Conservation (phyloP, 1,140 invertebrate species). For the Papilio polytes region DNA sequence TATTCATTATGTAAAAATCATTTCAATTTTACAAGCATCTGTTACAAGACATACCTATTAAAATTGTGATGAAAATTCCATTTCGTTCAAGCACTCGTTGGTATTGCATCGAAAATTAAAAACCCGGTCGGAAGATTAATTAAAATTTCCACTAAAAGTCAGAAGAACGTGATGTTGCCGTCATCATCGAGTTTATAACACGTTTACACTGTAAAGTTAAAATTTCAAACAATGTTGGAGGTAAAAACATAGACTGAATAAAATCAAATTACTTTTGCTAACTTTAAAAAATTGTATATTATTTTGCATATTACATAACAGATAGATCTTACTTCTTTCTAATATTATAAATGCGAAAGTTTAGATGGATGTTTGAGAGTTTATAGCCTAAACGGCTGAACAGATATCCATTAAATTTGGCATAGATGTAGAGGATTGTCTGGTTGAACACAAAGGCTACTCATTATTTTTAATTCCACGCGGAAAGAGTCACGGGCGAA, state of each 20-base stretch:
- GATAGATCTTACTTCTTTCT: too few relatives aligned
- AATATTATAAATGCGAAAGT: too few relatives aligned
- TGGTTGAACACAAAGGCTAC: too few relatives aligned
- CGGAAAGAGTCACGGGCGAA: too few relatives aligned
- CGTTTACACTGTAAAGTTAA: neutral
- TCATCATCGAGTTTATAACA: constrained; percentile 17
- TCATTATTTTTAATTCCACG: too few relatives aligned
- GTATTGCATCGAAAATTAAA: constrained; percentile 34
- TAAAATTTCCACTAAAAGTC: constrained; percentile 37
- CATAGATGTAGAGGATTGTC: too few relatives aligned
- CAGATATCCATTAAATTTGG: too few relatives aligned
- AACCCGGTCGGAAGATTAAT: constrained; percentile 31
- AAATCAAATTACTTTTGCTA: neutral
- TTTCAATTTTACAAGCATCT: neutral
- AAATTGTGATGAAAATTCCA: constrained; percentile 23
- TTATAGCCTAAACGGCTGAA: too few relatives aligned
- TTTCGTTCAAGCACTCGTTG: constrained; percentile 17
- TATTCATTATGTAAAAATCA: neutral
- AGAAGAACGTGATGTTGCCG: constrained; percentile 14
- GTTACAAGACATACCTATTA: constrained; percentile 16
- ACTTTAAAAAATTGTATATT: neutral
- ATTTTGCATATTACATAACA: too few relatives aligned
- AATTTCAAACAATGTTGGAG: neutral
- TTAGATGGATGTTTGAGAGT: too few relatives aligned
- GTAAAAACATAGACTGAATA: neutral